A percentile compares a stretch with the other conserved stretches of the same genome.
These are phyloP conservation scores for Pollenia angustigena DNA, from an alignment of 2,888 invertebrate species.

Conservation along the genomic window DNA sequence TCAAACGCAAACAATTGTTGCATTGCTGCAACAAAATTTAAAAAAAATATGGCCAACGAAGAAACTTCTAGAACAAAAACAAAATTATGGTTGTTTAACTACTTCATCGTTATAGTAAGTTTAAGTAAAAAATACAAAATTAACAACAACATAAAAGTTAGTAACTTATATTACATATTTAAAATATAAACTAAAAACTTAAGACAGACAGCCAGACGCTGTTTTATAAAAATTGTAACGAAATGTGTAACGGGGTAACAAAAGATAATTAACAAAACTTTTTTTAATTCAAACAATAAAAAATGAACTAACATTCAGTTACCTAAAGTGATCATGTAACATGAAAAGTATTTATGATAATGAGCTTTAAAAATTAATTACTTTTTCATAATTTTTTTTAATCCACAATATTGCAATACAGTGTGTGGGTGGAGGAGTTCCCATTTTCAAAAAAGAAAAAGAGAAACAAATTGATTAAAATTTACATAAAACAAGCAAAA, in stretches of 20 bases:
- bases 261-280: constrained; percentile 35
- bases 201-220: not conserved
- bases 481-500: constrained; percentile 3
- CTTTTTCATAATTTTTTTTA: not conserved
- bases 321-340: constrained; percentile 62
- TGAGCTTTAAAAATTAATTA: constrained; percentile 3
- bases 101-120: constrained; percentile 68
- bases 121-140: not conserved
- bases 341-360: constrained; percentile 37
- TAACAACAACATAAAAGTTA: not conserved
- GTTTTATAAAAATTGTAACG: not conserved
- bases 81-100: constrained; percentile 51
- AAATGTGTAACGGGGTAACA: constrained; percentile 48
- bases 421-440: constrained; percentile 30
- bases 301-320: constrained; percentile 8
- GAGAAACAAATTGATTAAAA: not conserved
- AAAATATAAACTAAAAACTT: too few species aligned
- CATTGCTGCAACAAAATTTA: constrained; percentile 12
- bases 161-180: not conserved
- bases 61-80: constrained; percentile 54
- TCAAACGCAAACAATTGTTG: not conserved
- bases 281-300: constrained; percentile 5
- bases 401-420: not conserved
- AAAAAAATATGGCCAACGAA: constrained; percentile 59
- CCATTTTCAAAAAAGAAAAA: not conserved